These are phyloP conservation scores for Gambusia affinis DNA, from an alignment of 2,113 vertebrate genomes.

Conservation along the genomic window DNA sequence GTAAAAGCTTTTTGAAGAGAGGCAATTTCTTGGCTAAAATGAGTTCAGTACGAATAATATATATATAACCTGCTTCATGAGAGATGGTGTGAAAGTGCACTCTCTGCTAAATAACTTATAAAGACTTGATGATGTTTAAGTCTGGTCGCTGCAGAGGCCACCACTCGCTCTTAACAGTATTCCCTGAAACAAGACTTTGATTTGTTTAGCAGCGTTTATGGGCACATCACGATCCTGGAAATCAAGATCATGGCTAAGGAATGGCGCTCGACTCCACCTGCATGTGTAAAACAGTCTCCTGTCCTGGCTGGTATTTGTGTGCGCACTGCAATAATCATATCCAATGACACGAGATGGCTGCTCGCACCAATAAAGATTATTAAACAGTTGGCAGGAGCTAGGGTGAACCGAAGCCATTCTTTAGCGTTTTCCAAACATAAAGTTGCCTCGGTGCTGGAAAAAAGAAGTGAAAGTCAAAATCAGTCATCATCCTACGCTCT, in stretches of 20 bases:
- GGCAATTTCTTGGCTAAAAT: too few species aligned
- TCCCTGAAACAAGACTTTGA: slow-evolving; percentile 28
- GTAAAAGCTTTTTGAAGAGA: too few species aligned
- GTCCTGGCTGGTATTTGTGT: slow-evolving; percentile 39
- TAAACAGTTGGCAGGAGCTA: slow-evolving; percentile 34
- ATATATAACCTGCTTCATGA: background rate
- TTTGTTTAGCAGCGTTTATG: slow-evolving; percentile 40
- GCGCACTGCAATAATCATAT: slow-evolving; percentile 45
- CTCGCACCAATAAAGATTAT: slow-evolving; percentile 42
- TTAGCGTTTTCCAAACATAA: slow-evolving; percentile 54
- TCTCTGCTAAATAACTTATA: slow-evolving; percentile 15
- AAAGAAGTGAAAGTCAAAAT: slow-evolving; percentile 18
- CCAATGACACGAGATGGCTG: slow-evolving; percentile 41
- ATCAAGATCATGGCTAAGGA: too few species aligned
- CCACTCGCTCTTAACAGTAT: slow-evolving; percentile 22
- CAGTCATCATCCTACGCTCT: slow-evolving; percentile 18
- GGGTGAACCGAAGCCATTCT: slow-evolving; percentile 39
- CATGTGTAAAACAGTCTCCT: slow-evolving; percentile 34
- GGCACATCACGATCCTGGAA: slow-evolving; percentile 17
- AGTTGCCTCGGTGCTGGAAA: slow-evolving; percentile 16
- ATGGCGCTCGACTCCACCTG: slow-evolving; percentile 25
- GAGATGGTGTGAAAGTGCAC: background rate
- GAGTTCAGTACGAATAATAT: too few species aligned
- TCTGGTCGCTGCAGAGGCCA: slow-evolving; percentile 11
- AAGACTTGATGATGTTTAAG: slow-evolving; percentile 23